phyloP scores from a whole-genome alignment of 2,113 vertebrate genomes.

The Sardina pilchardus region DNA sequence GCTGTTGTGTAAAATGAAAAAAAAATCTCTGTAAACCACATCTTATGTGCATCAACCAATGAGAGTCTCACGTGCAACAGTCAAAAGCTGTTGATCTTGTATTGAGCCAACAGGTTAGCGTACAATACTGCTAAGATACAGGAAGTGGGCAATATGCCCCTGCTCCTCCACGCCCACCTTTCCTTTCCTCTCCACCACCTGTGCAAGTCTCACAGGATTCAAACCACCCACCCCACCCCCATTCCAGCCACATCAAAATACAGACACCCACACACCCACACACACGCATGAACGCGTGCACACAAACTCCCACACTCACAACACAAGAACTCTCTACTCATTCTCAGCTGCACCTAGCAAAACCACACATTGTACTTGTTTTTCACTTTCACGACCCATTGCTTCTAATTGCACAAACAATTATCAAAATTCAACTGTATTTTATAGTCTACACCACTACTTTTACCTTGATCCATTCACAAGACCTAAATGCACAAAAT shows the following conservation, averaged over 20 bases:
- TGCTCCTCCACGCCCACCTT: slow-evolving; percentile 56
- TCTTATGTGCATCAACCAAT: slow-evolving; percentile 66
- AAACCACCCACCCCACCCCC: slow-evolving; percentile 55
- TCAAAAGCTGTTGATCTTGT: slow-evolving; percentile 59
- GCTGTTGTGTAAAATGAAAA: not conserved
- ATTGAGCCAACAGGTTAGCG: slow-evolving; percentile 63
- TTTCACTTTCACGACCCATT: slow-evolving; percentile 56
- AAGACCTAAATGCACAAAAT: not conserved
- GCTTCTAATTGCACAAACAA: slow-evolving; percentile 45
- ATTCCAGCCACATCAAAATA: not conserved
- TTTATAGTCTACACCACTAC: not conserved
- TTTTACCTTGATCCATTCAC: not conserved
- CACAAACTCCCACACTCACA: slow-evolving; percentile 25
- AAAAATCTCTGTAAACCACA: not conserved
- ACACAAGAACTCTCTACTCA: slow-evolving; percentile 8
- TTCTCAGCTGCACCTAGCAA: slow-evolving; percentile 63
- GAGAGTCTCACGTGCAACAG: slow-evolving; percentile 59
- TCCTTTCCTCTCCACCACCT: slow-evolving; percentile 78
- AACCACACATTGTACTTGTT: slow-evolving; percentile 56
- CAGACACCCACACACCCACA: slow-evolving; percentile 18
- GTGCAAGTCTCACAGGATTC: slow-evolving; percentile 84
- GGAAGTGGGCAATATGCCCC: slow-evolving; percentile 82
- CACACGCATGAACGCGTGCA: slow-evolving; percentile 11
- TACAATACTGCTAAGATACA: slow-evolving; percentile 56
- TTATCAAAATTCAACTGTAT: slow-evolving; percentile 15